phyloP scores from a whole-genome alignment of 2,888 invertebrate genomes.

The Xestia c-nigrum region DNA sequence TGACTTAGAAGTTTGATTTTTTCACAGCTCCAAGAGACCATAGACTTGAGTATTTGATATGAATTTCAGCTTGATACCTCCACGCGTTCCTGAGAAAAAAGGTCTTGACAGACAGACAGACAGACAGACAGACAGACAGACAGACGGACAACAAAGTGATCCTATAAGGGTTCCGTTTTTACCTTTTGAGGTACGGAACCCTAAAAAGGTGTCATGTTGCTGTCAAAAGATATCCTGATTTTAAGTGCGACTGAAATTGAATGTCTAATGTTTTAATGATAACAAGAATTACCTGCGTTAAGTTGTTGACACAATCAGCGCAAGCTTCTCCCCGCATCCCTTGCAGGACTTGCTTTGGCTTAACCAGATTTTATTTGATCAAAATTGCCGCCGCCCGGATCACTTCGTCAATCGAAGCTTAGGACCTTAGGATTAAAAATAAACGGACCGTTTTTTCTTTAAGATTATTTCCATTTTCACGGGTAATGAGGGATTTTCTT shows the following conservation, averaged over 20 bases:
- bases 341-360: neutral
- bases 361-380: neutral
- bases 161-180: too few relatives aligned
- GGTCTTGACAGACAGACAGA: too few relatives aligned
- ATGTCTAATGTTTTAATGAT: neutral
- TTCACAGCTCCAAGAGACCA: too few relatives aligned
- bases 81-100: too few relatives aligned
- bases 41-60: too few relatives aligned
- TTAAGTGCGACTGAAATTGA: neutral
- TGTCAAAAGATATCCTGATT: neutral
- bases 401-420: neutral
- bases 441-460: neutral
- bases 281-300: neutral
- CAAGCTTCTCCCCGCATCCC: neutral
- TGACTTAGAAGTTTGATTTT: too few relatives aligned
- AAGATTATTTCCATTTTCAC: neutral
- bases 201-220: neutral
- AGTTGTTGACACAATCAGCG: neutral
- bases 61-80: too few relatives aligned
- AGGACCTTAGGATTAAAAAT: neutral
- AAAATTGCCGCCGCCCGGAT: neutral
- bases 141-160: too few relatives aligned
- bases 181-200: too few relatives aligned
- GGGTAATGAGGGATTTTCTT: too few relatives aligned
- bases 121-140: too few relatives aligned